Evolutionary conservation across 1,140 invertebrate species (phyloP).

Genomic region (Alviniconcha marisindica): DNA sequence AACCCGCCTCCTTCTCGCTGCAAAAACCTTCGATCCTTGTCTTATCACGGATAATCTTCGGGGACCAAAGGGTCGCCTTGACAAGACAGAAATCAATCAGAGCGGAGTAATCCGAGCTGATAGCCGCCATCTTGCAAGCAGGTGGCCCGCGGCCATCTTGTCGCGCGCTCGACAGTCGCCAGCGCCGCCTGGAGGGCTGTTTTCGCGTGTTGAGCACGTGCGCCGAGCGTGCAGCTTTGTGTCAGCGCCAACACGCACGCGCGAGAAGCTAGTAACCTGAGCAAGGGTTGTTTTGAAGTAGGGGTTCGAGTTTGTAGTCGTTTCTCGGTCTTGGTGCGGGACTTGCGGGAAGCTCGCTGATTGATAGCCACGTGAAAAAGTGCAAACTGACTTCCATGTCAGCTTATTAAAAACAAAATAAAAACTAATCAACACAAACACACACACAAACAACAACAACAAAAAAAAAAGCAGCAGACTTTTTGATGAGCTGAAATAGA

Average conservation of each 20-base stretch:
- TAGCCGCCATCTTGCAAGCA: background rate
- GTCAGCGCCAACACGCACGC: slow-evolving; percentile 1
- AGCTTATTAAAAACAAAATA: too few relatives aligned
- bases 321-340: too few relatives aligned
- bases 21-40: background rate
- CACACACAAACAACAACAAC: too few relatives aligned
- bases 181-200: background rate
- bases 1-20: background rate
- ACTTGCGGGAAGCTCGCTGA: too few relatives aligned
- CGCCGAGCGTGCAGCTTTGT: background rate
- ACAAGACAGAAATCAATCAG: slow-evolving; percentile 12
- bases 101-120: background rate
- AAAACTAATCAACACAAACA: too few relatives aligned
- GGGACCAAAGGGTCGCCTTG: background rate
- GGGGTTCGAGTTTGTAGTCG: background rate
- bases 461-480: too few relatives aligned
- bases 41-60: background rate
- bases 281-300: background rate
- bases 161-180: background rate
- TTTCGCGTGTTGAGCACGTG: background rate
- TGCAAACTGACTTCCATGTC: too few relatives aligned
- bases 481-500: too few relatives aligned
- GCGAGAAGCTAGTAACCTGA: background rate
- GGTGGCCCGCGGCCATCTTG: background rate
- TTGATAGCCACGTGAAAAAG: too few relatives aligned